Base-by-base conservation (phyloP, 2,888 invertebrate genomes). In the Drosophila borborema region DNA sequence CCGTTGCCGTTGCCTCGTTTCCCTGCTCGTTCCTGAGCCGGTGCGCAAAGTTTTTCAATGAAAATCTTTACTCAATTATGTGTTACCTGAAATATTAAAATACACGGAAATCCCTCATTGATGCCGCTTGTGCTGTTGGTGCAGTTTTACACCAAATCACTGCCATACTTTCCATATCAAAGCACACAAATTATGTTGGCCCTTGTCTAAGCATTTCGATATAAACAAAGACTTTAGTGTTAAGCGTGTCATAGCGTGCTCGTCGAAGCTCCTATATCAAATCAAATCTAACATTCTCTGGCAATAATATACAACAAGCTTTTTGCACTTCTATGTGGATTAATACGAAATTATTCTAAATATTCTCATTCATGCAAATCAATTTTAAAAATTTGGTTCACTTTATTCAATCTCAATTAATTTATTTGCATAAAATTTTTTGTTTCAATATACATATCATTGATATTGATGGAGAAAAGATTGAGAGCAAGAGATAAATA, bases 21-120 rank as follows among this genome's bases (percentile, higher is more conserved):
- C 36, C 43, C 12, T 53, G n/a, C 14, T 43, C 20, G 20, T 12
- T 31, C 16, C 10, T 10, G 12, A 38, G 34, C 45, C 51, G 20
- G 40, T 55, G 36, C 40, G n/a, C 40, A 43, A 46, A 65, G 49
- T 72, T 81, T 81, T 82, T 82, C 88, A 87, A 76, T 82, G 82
- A 87, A 82, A 31, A 72, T 69, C 63, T 56, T 60, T 51, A 64
- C 71, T 67, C 45, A 79, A 65, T 70, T 68, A 45, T 43, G 49
- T 53, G 46, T 41, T 85, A 81, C 86, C 86, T 85, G 82, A 85
- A 66, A 45, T 41, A 12, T 36, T 8, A 23, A 67, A 75, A 81
- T 72, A 66, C 28, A 23, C 49, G 76, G 80, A 82, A 79, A 68
- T 67, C 68, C 80, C 80, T 59, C 46, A 49, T 34, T 23, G 65